Percentiles rank a stretch among this genome's conserved stretches.
Evolutionary conservation across 2,797 vertebrate species (phyloP).

Genomic region (Acrossocheilus fasciatus): DNA sequence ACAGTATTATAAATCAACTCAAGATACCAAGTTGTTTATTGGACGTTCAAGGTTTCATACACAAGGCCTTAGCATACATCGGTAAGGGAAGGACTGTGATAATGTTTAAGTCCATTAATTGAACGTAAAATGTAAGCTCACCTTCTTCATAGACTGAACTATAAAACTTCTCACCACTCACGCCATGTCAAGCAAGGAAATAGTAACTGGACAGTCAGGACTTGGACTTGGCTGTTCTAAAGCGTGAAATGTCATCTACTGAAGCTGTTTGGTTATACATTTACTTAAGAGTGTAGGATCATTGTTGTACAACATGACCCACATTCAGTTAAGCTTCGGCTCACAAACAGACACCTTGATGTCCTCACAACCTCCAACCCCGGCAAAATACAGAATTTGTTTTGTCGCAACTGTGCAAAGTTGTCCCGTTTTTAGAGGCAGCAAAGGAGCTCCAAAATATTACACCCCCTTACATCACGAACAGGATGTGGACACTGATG

Average conservation of each 20-base stretch:
- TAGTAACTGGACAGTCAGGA: background rate
- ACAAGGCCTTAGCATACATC: background rate
- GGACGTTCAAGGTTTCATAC: constrained; percentile 9
- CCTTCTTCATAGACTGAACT: constrained; percentile 14
- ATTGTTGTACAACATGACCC: constrained; percentile 28
- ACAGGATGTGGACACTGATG: background rate
- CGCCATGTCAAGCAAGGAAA: background rate
- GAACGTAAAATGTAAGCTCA: background rate
- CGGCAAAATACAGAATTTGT: constrained; percentile 9
- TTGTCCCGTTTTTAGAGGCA: background rate
- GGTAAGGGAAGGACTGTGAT: background rate
- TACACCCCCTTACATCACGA: background rate
- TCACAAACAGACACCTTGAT: background rate
- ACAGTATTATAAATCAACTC: constrained; percentile 17
- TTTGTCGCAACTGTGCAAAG: background rate
- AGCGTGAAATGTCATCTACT: constrained; percentile 1
- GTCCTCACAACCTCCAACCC: background rate
- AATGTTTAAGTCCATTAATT: background rate
- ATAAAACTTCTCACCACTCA: background rate
- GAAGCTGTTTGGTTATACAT: constrained; percentile 30
- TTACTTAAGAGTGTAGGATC: constrained; percentile 31
- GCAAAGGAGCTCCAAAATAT: background rate
- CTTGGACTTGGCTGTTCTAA: constrained; percentile 27
- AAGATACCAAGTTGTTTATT: constrained; percentile 22
- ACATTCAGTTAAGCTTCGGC: constrained; percentile 27